Evolutionary conservation across 1,140 invertebrate genomes (phyloP).

Genomic region (Trigoniulus corallinus): DNA sequence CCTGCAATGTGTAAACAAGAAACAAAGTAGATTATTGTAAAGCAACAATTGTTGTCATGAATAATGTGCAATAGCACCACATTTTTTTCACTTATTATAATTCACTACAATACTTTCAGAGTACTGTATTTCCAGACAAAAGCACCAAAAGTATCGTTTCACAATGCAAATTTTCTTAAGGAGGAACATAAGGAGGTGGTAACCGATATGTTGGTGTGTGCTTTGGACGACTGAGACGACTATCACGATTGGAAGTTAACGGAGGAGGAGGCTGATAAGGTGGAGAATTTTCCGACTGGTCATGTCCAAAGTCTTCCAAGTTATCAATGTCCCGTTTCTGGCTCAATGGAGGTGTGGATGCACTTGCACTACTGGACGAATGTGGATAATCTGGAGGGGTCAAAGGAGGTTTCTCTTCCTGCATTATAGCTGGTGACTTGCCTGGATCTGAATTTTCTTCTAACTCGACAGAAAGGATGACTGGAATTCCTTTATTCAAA

Average conservation of each 20-base stretch:
- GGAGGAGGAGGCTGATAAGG: constrained; percentile 63
- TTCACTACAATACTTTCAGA: too few relatives aligned
- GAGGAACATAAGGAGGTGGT: constrained; percentile 78
- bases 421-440: constrained; percentile 77
- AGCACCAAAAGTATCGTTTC: too few relatives aligned
- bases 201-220: constrained; percentile 72
- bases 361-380: constrained; percentile 29
- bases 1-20: too few relatives aligned
- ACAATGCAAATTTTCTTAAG: too few relatives aligned
- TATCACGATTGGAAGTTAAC: constrained; percentile 44
- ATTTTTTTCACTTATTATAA: too few relatives aligned
- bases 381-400: constrained; percentile 56
- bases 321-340: too few relatives aligned
- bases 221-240: constrained; percentile 46
- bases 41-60: too few relatives aligned
- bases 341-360: constrained; percentile 28
- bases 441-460: constrained; percentile 76
- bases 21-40: too few relatives aligned
- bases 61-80: too few relatives aligned
- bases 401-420: constrained; percentile 79
- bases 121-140: too few relatives aligned
- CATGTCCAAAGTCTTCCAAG: background rate
- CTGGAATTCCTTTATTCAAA: constrained; percentile 76
- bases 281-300: constrained; percentile 21
- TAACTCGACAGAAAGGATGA: constrained; percentile 81